A percentile compares a stretch with the other conserved stretches of the same genome.
Conservation (phyloP, 1,140 invertebrate species). For the Druon quercuslanigerum region DNA sequence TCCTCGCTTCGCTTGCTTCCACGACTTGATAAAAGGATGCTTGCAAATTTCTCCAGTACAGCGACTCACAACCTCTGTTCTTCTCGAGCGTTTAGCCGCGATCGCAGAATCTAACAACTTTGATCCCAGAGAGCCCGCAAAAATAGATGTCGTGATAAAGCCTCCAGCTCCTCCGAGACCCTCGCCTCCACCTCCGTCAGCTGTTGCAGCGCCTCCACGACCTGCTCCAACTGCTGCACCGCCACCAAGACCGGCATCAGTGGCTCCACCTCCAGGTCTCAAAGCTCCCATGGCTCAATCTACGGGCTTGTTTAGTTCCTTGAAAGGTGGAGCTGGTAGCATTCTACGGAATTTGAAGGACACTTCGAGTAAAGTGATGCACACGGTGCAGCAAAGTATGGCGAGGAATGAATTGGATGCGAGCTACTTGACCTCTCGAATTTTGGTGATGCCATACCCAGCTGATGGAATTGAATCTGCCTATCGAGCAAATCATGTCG, state of each 20-base stretch:
- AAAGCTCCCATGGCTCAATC: conserved; percentile 47
- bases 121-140: conserved; percentile 85
- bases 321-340: conserved; percentile 89
- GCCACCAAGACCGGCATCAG: conserved; percentile 58
- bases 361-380: conserved; percentile 96
- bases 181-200: conserved; percentile 61
- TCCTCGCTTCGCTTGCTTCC: conserved; percentile 87
- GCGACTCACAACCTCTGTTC: conserved; percentile 84
- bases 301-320: conserved; percentile 85
- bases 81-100: conserved; percentile 90
- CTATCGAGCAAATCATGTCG: conserved; percentile 94
- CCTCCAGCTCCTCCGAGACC: conserved; percentile 69
- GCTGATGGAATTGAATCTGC: conserved; percentile 95
- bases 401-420: conserved; percentile 92
- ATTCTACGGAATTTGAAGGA: conserved; percentile 96
- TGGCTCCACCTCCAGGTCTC: conserved; percentile 54
- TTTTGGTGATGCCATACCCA: conserved; percentile 94
- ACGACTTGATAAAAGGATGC: conserved; percentile 94
- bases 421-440: conserved; percentile 91
- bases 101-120: conserved; percentile 90
- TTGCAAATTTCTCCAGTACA: conserved; percentile 88
- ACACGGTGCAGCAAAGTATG: conserved; percentile 95
- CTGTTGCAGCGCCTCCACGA: conserved; percentile 48
- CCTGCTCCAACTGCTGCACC: conserved; percentile 58
- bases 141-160: conserved; percentile 76